Percentiles rank a stretch among this genome's conserved stretches.
Conservation (phyloP, 2,797 vertebrate species). For the Oophaga sylvatica region DNA sequence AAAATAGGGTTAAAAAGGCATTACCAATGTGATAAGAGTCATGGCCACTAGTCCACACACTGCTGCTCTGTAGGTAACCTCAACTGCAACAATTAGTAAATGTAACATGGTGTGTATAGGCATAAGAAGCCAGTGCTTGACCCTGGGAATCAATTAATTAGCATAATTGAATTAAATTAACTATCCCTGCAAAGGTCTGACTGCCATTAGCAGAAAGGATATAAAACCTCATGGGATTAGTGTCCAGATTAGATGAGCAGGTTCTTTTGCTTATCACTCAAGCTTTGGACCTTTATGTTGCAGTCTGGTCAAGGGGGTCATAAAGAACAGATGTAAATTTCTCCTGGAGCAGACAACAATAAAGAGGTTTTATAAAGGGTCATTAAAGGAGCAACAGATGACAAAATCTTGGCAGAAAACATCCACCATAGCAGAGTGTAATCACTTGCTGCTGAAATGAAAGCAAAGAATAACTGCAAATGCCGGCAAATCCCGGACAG, state of each 20-base stretch:
- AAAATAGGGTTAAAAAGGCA: no score
- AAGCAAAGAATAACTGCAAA: neutral
- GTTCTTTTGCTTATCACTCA: neutral
- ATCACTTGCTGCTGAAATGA: neutral
- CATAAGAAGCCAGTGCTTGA: neutral
- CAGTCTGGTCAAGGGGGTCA: neutral
- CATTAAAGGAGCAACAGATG: neutral
- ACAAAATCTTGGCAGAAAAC: neutral
- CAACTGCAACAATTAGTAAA: neutral
- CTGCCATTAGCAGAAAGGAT: neutral
- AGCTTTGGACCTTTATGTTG: neutral
- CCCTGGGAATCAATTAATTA: constrained; percentile 25
- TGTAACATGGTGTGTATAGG: neutral
- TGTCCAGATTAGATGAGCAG: neutral
- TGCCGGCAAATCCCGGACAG: neutral
- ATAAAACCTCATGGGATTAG: neutral
- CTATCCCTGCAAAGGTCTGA: neutral
- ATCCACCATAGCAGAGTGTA: neutral
- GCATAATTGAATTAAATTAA: neutral
- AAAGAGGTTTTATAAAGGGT: neutral
- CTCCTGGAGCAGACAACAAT: neutral
- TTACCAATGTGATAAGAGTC: no score
- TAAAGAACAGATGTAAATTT: neutral
- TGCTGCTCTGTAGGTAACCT: neutral
- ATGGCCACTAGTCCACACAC: no score